phyloP scores from a whole-genome alignment of 2,888 invertebrate genomes.

The Eupithecia centaureata region DNA sequence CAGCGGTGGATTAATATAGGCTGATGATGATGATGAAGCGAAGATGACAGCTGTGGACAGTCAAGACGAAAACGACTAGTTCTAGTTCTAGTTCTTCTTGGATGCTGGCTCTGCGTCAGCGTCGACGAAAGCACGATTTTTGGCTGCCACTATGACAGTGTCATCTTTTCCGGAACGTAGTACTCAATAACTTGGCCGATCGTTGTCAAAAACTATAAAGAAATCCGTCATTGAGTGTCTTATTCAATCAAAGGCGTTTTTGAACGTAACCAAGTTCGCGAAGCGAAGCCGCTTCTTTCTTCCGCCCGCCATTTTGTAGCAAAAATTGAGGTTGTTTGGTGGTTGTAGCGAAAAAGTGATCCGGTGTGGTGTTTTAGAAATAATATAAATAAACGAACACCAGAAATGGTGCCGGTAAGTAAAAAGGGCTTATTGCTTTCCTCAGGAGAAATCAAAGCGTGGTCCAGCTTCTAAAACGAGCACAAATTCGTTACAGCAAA shows the following conservation, averaged over 20 bases:
- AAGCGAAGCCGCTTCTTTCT: not conserved
- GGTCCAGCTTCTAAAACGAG: slow-evolving; percentile 23
- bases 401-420: slow-evolving; percentile 77
- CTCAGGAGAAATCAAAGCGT: not conserved
- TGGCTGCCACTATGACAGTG: not conserved
- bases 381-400: slow-evolving; percentile 23
- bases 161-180: not conserved
- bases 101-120: too few relatives aligned
- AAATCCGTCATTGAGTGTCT: not conserved
- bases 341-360: slow-evolving; percentile 39
- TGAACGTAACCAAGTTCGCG: not conserved
- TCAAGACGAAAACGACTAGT: too few relatives aligned
- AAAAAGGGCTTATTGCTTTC: slow-evolving; percentile 29
- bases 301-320: slow-evolving; percentile 48
- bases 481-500: slow-evolving; percentile 81
- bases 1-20: too few relatives aligned
- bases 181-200: not conserved
- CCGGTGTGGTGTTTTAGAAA: slow-evolving; percentile 20
- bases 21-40: too few relatives aligned
- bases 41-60: too few relatives aligned
- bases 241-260: not conserved
- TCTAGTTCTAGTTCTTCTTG: too few relatives aligned
- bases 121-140: not conserved
- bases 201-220: not conserved
- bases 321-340: slow-evolving; percentile 36